Base-by-base conservation (phyloP, 2,888 invertebrate species). In the Prosopocoilus inquinatus region DNA sequence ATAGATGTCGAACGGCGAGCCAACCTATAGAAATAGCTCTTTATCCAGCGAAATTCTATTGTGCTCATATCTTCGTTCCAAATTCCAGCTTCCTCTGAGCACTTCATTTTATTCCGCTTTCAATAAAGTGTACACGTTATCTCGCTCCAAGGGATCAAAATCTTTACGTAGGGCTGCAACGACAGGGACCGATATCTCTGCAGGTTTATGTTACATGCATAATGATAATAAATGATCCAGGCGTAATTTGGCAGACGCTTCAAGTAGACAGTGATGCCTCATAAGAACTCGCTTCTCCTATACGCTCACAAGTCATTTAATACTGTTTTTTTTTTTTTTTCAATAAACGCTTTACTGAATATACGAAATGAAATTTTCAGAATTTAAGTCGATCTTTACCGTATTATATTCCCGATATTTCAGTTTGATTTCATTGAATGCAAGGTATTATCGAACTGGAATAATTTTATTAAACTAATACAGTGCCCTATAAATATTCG, bases 21-120 rank as follows among this genome's bases (percentile, higher is more conserved):
- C 47, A 51, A 57, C 45, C 54, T 53, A 50, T 57, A 53, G 57
- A 53, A 53, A 52, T 55, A 55, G 51, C 50, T 49, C 55, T 60
- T 60, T 60, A 60, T 58, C 57, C 57, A 58, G 47, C 55, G 53
- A 60, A 57, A 60, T 58, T 57, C 60, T 57, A 57, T 58, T 60
- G 60, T 58, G 53, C 54, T 51, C 55, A 49, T 58, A 52, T 52
- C 55, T 55, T 51, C 46, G 53, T 36, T 43, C 51, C 47, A 52
- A 50, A 43, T 50, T 55, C 49, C 44, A 49, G 51, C 50, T 56
- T 52, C 52, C 55, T 53, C 41, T 47, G 50, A 52, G 55, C 41
- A 55, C 60, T 60, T 60, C 60, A 58, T 60, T 58, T 55, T 60
- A 55, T 60, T 57, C 53, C 54, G 58, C 47, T 55, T 53, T 47